phyloP scores from a whole-genome alignment of 2,113 vertebrate species.

The Nyctibius bracteatus region DNA sequence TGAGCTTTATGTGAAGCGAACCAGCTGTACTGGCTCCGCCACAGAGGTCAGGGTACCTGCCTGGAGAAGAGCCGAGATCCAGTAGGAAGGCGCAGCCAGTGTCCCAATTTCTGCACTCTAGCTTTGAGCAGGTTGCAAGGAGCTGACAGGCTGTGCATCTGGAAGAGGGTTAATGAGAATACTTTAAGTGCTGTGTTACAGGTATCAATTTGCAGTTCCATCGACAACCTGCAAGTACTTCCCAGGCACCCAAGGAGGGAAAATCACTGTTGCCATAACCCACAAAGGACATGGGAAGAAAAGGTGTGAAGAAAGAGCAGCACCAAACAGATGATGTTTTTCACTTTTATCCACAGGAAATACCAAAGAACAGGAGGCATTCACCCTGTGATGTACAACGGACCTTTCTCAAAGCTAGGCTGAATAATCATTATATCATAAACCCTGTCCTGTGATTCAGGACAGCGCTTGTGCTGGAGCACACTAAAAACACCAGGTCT shows the following conservation, averaged over 20 bases:
- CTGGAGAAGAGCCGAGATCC: neutral
- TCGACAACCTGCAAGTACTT: neutral
- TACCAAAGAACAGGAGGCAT: neutral
- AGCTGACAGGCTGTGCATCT: neutral
- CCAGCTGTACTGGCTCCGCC: neutral
- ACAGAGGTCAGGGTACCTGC: neutral
- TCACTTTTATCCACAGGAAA: neutral
- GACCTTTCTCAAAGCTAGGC: neutral
- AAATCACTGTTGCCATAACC: neutral
- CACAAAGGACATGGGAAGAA: neutral
- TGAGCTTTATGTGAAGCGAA: neutral
- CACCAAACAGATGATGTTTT: neutral
- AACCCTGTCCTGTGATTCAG: neutral
- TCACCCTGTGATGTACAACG: neutral
- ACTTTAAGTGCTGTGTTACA: neutral
- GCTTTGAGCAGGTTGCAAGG: rapidly evolving
- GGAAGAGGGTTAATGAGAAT: neutral
- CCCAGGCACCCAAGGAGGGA: neutral
- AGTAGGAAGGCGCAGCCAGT: neutral
- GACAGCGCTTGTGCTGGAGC: neutral
- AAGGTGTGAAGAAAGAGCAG: neutral
- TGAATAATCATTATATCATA: neutral
- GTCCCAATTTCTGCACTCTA: neutral
- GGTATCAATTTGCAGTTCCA: neutral
- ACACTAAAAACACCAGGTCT: neutral